These are phyloP conservation scores for Cepphus grylle DNA, from an alignment of 2,113 vertebrate genomes.

Conservation along the genomic window DNA sequence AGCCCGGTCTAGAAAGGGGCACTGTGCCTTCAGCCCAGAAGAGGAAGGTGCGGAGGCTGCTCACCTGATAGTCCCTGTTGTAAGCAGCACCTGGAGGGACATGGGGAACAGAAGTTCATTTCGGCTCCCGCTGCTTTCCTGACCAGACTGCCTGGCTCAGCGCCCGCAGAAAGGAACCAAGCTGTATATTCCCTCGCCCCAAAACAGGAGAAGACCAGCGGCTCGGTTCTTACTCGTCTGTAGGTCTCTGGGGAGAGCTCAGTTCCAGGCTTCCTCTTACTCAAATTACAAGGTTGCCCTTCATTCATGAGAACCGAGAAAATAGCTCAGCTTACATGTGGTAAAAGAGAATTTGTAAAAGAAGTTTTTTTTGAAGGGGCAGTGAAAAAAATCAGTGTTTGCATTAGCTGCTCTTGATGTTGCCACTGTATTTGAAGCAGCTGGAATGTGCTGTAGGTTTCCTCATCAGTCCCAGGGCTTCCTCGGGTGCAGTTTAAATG, in stretches of 20 bases:
- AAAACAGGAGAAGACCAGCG: rapidly evolving
- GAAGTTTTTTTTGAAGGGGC: slow-evolving; percentile 4
- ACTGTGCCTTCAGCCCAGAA: neutral
- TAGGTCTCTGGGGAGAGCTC: neutral
- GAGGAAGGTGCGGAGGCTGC: neutral
- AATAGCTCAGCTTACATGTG: slow-evolving; percentile 2
- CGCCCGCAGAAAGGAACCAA: neutral
- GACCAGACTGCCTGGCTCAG: neutral
- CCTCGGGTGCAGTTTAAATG: neutral
- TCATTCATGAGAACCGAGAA: neutral
- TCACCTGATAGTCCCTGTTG: neutral
- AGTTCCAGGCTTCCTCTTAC: slow-evolving; percentile 11
- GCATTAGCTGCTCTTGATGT: neutral
- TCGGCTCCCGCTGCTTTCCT: neutral
- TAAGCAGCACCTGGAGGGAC: neutral
- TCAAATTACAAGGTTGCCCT: slow-evolving; percentile 42
- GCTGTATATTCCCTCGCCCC: neutral
- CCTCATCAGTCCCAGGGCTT: neutral
- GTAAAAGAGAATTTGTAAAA: slow-evolving; percentile 1
- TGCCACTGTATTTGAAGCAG: slow-evolving; percentile 3
- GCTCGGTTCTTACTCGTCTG: neutral
- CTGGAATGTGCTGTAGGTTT: neutral
- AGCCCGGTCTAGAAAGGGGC: neutral
- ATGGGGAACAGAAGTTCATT: neutral
- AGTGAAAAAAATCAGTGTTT: neutral